Base-by-base conservation (phyloP, 2,113 vertebrate genomes). In the Petaurus breviceps region DNA sequence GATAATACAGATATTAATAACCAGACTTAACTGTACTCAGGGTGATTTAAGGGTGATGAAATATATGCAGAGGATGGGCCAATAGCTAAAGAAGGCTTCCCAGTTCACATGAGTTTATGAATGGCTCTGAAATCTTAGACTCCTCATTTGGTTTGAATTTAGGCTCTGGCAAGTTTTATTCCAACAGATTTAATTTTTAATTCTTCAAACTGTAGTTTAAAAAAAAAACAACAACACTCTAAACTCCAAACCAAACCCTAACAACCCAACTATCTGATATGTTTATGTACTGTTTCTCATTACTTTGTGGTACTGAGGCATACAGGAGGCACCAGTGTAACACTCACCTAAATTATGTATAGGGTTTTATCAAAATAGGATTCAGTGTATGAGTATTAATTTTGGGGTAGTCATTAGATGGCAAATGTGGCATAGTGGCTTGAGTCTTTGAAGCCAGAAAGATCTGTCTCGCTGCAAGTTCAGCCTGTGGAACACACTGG, bases 131-230 rank as follows among this genome's bases (percentile, higher is more conserved):
- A 92, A 94, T 94, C 37, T 89, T 61, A 51, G 52, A 90, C 31
- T 84, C 31, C 51, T 90, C 47, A 61, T 94, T 97, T 96, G 55
- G 89, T 52, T 93, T 92, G n/a, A 91, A 14, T 94, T 94, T 95
- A 91, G 37, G 26, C 90, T 93, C 95, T 96, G 93, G 52, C 43
- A 91, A 68, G 51, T 95, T 92, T 95, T 95, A 46, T 91, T 92
- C 23, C 37, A 90, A 90, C 3, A 93, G 43, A 16, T 96, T 97
- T 53, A 94, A 53, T 92, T 96, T 97, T 90, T 93, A 51, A 91
- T 89, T 11, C 12, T 96, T 14, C 61, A 90, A 26, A 51, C 37
- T 43, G 68, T 84, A 43, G 19, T 84, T 84, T 2, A 7, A 84
- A 43, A 84, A 37, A 68, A 68, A 16, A 25, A 25, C 24, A n/a